Evolutionary conservation across 1,140 invertebrate genomes (phyloP), one percentile per base, ranked within the genome.

Genomic region (Drosophila nigrodunni): DNA sequence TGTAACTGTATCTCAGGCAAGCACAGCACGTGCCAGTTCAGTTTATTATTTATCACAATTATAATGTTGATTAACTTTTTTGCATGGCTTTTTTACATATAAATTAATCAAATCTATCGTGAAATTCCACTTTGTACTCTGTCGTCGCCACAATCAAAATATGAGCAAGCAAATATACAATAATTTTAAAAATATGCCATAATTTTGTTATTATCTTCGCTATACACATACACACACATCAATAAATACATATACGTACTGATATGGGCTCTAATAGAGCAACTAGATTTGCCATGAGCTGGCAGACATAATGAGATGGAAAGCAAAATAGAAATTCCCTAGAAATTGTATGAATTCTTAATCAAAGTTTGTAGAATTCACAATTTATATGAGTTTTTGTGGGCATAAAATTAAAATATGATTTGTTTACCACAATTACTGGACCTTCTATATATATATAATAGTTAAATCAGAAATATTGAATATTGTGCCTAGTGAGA

Each of bases 121-220:
- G 10, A 10, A 13, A 47, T 55, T 62, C 46, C 25, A 41, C 11
- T 44, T 34, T 21, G 18, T 59, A 57, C n/a, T 50, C 11, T 50
- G 35, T 5, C n/a, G 30, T 37, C 13, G 10, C 1, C 11, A 67
- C 44, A 61, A 62, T 70, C 15, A 49, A 55, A 66, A 58, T 59
- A 9, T 35, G 37, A 71, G 46, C 43, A 61, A 62, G 35, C 49
- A 61, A 44, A 57, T 62, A 64, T 7, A 64, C n/a, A 66, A 34
- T 43, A 43, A 55, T 18, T 13, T 54, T 10, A 58, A 50, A 9
- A 55, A 67, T 47, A 46, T 4, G 18, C 34, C 35, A 69, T 69
- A 52, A 50, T 69, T 60, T 43, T 60, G 37, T 69, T 34, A 69
- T 69, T 69, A 69, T 69, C 55, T 50, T 3, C 52, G 37, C 57